Evolutionary conservation across 2,797 vertebrate species (phyloP).

Genomic region (Squalus acanthias): DNA sequence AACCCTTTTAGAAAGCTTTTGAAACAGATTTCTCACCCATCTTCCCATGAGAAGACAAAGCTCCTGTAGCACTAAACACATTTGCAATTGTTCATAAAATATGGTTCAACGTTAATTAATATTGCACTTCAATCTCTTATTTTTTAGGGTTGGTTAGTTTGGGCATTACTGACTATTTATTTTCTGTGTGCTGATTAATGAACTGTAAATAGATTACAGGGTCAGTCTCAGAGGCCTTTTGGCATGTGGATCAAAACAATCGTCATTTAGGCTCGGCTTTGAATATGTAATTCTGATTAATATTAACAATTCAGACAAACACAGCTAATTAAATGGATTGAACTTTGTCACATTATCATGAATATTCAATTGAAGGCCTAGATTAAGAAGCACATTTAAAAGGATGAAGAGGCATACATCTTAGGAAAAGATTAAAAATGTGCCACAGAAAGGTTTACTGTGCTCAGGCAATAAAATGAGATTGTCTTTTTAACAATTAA

Average conservation of each 20-base stretch:
- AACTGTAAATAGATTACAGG: conserved; percentile 32
- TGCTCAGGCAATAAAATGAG: neutral
- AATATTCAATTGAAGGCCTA: conserved; percentile 34
- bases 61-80: neutral
- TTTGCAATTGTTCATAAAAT: neutral
- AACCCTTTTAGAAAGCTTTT: neutral
- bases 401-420: conserved; percentile 14
- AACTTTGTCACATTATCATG: conserved; percentile 33
- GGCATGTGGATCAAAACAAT: conserved; percentile 24
- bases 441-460: neutral
- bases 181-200: conserved; percentile 32
- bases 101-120: conserved; percentile 1
- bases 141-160: conserved; percentile 26
- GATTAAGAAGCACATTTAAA: conserved; percentile 16
- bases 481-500: neutral
- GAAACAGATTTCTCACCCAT: neutral
- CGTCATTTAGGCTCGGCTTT: neutral
- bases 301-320: conserved; percentile 34
- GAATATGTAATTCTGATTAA: conserved; percentile 33
- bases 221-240: conserved; percentile 25
- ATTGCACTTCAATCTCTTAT: conserved; percentile 21
- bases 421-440: neutral
- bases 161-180: conserved; percentile 21
- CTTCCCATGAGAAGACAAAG: neutral
- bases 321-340: conserved; percentile 24